Conservation (phyloP, 1,140 invertebrate genomes). For the Drosophila subpulchrella region DNA sequence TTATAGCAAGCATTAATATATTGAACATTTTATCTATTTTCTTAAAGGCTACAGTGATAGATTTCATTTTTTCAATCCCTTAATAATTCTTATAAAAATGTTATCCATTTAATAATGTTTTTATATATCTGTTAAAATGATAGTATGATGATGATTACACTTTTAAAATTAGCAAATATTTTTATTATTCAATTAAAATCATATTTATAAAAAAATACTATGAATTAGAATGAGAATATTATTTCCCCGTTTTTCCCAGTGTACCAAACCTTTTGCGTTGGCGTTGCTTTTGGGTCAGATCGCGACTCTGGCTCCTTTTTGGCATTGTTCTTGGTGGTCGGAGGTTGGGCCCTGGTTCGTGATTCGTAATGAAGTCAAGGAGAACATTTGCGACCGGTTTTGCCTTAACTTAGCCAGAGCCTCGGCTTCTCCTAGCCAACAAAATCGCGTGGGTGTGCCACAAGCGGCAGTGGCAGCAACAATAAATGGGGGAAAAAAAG, state of each 20-base stretch:
- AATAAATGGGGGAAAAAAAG: neutral
- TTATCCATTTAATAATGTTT: no score
- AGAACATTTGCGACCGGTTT: slow-evolving; percentile 72
- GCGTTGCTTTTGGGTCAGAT: slow-evolving; percentile 71
- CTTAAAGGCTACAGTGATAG: no score
- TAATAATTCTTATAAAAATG: no score
- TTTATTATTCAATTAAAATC: neutral
- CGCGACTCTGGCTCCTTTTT: slow-evolving; percentile 61
- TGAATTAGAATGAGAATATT: neutral
- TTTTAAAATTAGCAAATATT: no score
- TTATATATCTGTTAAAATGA: no score
- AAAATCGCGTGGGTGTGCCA: slow-evolving; percentile 56
- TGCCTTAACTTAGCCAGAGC: slow-evolving; percentile 18
- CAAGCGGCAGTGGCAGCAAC: slow-evolving; percentile 30
- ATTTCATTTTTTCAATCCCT: no score
- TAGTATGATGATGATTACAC: no score
- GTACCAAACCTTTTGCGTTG: slow-evolving; percentile 46
- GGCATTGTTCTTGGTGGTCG: slow-evolving; percentile 71
- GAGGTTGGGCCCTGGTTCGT: slow-evolving; percentile 63
- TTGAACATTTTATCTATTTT: no score
- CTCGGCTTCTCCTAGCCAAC: slow-evolving; percentile 30
- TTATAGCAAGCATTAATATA: no score
- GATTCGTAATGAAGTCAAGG: slow-evolving; percentile 81
- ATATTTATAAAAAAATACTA: neutral
- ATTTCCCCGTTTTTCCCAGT: slow-evolving; percentile 1